Base-by-base conservation (phyloP, 2,113 vertebrate genomes). In the Brachyistius frenatus region DNA sequence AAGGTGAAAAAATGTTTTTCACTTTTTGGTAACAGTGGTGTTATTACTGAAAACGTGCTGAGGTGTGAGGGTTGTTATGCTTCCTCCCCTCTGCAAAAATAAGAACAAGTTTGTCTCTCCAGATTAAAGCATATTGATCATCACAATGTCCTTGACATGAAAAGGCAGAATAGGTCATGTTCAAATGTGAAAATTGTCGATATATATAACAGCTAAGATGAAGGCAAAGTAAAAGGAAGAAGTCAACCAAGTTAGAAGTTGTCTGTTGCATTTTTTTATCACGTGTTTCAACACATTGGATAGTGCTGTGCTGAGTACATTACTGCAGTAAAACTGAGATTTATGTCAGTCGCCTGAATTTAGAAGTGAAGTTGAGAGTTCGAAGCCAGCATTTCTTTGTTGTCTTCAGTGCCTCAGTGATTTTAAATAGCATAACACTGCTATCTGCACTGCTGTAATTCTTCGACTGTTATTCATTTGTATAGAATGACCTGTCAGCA, bases 401-500 rank as follows among this genome's bases (percentile, higher is more conserved):
- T 10, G 35, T 23, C 53, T 77, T 68, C 54, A 78, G 70, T 82
- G 52, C 78, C 61, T 78, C 56, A 64, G 60, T 72, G 55, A 71
- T 80, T 83, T 62, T 84, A 53, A 77, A 74, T 66, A 73, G 67
- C 49, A 58, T 30, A 46, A 67, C 44, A 61, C 52, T 53, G 73
- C 66, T 82, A 84, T 89, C 84, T 83, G 67, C 58, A 7, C 53
- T 3, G 10, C 50, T 66, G 66, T 83, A 70, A 87, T 86, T 77
- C 79, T 75, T 70, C 5, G 15, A 78, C 57, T 61, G 31, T 87
- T 72, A 78, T 84, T 85, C 63, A 87, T 86, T 84, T 73, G 63
- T 83, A 63, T 69, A 66, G 78, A 81, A 65, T 80, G 65, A 86
- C 53, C 72, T 73, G 78, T 88, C 85, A 81, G 80, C 76, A 31